Conservation (phyloP, 2,797 vertebrate species). For the Poeciliopsis presidionis region DNA sequence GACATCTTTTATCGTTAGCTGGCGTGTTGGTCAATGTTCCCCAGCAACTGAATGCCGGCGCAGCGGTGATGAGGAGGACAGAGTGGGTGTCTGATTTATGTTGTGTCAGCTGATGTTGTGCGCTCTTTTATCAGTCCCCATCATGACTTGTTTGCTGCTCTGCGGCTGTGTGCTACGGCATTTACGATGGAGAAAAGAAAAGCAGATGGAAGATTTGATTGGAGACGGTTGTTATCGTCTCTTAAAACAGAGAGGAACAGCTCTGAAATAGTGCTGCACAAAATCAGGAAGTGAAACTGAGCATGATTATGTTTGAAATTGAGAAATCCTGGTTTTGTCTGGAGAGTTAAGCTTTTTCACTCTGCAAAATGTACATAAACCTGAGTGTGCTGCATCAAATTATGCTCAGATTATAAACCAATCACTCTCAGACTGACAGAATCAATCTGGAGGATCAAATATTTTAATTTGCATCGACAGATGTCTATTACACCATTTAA, state of each 20-base stretch:
- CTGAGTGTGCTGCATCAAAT: neutral
- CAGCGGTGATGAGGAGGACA: conserved; percentile 47
- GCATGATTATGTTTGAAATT: conserved; percentile 44
- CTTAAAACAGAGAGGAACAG: conserved; percentile 41
- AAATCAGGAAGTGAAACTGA: conserved; percentile 64
- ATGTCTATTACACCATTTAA: neutral
- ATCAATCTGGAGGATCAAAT: neutral
- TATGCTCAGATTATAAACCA: neutral
- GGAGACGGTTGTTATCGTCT: neutral
- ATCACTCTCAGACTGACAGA: neutral
- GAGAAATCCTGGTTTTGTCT: conserved; percentile 24
- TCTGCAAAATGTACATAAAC: neutral
- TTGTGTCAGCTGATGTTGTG: conserved; percentile 65
- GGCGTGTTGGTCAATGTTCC: conserved; percentile 46
- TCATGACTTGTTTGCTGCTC: conserved; percentile 43
- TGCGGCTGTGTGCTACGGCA: neutral
- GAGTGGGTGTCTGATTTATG: conserved; percentile 70
- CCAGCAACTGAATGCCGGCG: conserved; percentile 63
- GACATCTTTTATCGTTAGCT: neutral
- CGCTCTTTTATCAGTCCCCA: conserved; percentile 53
- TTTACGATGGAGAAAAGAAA: conserved; percentile 30
- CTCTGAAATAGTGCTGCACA: conserved; percentile 62
- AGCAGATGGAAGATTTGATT: conserved; percentile 21
- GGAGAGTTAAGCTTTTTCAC: conserved; percentile 6
- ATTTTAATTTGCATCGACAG: neutral